Evolutionary conservation across 2,113 vertebrate species (phyloP).

Genomic region (Columbina picui): DNA sequence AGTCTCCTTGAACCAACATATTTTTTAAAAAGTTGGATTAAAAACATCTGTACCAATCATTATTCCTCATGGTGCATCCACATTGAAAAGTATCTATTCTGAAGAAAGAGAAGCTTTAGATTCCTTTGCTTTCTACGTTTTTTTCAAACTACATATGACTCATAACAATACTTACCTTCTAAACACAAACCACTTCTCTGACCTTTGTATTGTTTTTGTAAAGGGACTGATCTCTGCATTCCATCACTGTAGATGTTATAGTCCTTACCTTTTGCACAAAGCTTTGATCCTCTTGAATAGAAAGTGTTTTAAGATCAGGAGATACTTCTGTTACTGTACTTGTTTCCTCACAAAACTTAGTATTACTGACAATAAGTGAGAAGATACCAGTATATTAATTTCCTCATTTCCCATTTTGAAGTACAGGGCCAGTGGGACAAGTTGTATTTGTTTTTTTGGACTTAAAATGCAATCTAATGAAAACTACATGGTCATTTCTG

Average conservation of each 20-base stretch:
- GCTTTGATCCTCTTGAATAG: background rate
- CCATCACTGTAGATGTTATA: background rate
- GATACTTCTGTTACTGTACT: background rate
- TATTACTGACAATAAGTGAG: background rate
- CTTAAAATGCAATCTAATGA: background rate
- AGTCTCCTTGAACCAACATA: background rate
- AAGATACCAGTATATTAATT: background rate
- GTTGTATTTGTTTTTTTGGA: background rate
- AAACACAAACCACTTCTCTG: background rate
- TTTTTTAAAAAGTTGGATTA: background rate
- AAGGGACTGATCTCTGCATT: background rate
- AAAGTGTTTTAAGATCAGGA: background rate
- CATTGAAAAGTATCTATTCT: background rate
- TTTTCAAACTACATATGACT: background rate
- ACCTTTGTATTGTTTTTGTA: background rate
- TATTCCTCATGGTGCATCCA: background rate
- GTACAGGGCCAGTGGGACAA: background rate
- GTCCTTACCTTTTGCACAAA: background rate
- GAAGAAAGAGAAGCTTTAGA: background rate
- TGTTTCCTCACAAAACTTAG: background rate
- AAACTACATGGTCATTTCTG: background rate
- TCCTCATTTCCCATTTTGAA: background rate
- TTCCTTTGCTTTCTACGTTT: background rate
- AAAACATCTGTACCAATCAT: background rate
- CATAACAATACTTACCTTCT: background rate